These are phyloP conservation scores for Cyrtorhinus lividipennis DNA, from an alignment of 1,140 invertebrate genomes.

Conservation along the genomic window DNA sequence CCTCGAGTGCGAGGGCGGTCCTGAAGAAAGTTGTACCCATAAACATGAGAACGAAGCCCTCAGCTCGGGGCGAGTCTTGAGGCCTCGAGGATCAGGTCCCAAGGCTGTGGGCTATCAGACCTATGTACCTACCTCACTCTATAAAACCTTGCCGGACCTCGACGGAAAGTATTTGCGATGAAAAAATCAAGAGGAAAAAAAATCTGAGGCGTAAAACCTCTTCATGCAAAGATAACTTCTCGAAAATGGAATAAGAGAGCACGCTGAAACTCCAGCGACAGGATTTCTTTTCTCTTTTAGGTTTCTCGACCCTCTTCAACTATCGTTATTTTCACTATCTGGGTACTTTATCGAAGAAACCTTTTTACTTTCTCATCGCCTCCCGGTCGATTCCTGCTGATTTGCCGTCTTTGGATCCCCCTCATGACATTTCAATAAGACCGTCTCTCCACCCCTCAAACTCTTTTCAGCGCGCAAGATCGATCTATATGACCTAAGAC, in stretches of 20 bases:
- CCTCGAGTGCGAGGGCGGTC: background rate
- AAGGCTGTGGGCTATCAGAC: background rate
- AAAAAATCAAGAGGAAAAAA: background rate
- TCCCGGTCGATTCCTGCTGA: too few relatives aligned
- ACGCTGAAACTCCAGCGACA: background rate
- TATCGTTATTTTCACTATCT: background rate
- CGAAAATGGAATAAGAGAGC: background rate
- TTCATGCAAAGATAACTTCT: background rate
- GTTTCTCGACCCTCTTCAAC: background rate
- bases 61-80: too few relatives aligned
- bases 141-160: background rate
- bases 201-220: background rate
- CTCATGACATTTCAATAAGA: too few relatives aligned
- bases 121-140: background rate
- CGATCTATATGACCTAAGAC: too few relatives aligned
- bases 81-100: background rate
- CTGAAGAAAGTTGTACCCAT: background rate
- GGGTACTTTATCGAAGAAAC: background rate
- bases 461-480: too few relatives aligned
- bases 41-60: conserved; percentile 1
- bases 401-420: too few relatives aligned
- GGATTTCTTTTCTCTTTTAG: background rate
- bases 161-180: background rate
- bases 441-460: too few relatives aligned
- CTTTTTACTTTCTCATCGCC: background rate